Base-by-base conservation (phyloP, 2,888 invertebrate species). In the Thyatira batis region DNA sequence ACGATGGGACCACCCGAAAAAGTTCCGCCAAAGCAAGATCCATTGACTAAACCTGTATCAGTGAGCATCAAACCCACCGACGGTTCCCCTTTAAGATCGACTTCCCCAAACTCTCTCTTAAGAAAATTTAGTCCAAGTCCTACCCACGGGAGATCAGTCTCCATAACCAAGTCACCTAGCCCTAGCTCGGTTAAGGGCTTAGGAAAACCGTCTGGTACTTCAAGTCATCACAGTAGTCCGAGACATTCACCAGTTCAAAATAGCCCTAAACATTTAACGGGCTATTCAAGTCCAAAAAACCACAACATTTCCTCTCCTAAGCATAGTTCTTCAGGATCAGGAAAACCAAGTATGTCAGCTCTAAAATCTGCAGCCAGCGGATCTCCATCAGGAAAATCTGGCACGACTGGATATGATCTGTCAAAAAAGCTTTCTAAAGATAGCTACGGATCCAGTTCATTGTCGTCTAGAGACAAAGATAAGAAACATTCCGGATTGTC, bases 271-370 rank as follows among this genome's bases (percentile, higher is more conserved):
- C 95, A 96, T 64, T 85, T 94, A 51, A 85, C 95, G 10, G 94
- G 95, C 20, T 94, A 95, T 58, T 95, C 95, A 53, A 95, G 95
- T 82, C 96, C 95, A 67, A 96, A 96, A 87, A 95, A 95, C 76
- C 96, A 96, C 77, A 95, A 95, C 50, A 94, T 95, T 17, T 94
- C 95, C 11, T 96, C 96, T 13, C 97, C 97, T 20, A 97, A 97
- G 80, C 96, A 96, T 68, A 93, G 93, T 67, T 94, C 94, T 21
- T 93, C 94, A 0, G 93, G 95, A 54, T 95, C 96, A 0, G 97
- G 97, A 0, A 97, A 97, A 76, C 97, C 97, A 0, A 97, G 97
- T 73, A 97, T 97, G 96, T 96, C 97, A 0, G 94, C 97, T 0
- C 84, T 97, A 20, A 97, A 97, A 78, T 97, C 95, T 33, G 96